A percentile compares a stretch with the other conserved stretches of the same genome.
Evolutionary conservation across 2,888 invertebrate species (phyloP).

Genomic region (Myopa tessellatipennis): DNA sequence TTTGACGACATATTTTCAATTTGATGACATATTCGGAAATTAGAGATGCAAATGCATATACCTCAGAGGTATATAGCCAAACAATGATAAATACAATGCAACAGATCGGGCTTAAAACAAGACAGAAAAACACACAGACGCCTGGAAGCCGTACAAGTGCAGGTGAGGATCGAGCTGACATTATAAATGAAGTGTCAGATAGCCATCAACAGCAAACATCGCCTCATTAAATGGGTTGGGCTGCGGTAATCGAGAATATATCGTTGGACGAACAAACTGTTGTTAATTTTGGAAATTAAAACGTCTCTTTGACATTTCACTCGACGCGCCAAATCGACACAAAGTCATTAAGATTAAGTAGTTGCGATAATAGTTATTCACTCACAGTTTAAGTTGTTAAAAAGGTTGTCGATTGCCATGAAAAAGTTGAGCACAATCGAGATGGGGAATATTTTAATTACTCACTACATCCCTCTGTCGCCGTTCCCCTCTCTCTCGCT

Average conservation of each 20-base stretch:
- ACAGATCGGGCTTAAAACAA: neutral
- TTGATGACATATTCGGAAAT: constrained; percentile 1
- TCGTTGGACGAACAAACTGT: constrained; percentile 27
- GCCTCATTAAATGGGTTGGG: neutral
- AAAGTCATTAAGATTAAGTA: constrained; percentile 39
- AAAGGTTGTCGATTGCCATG: neutral
- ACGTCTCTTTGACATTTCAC: neutral
- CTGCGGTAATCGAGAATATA: constrained; percentile 23
- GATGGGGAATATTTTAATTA: neutral
- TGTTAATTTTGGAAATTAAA: constrained; percentile 32
- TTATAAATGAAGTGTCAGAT: neutral
- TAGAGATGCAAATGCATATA: neutral
- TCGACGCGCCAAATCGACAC: neutral
- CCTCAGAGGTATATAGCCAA: neutral
- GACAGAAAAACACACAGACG: no score
- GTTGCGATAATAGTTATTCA: constrained; percentile 28
- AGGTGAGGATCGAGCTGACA: constrained; percentile 1
- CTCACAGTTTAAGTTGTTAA: neutral
- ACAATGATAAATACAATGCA: no score
- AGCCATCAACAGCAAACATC: neutral
- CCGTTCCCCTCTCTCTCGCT: neutral
- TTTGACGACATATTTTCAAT: constrained; percentile 31
- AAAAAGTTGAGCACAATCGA: neutral
- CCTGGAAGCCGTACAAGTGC: neutral
- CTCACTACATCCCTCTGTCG: neutral